phyloP scores from a whole-genome alignment of 2,888 invertebrate genomes.

The Ennomos fuscantarius region DNA sequence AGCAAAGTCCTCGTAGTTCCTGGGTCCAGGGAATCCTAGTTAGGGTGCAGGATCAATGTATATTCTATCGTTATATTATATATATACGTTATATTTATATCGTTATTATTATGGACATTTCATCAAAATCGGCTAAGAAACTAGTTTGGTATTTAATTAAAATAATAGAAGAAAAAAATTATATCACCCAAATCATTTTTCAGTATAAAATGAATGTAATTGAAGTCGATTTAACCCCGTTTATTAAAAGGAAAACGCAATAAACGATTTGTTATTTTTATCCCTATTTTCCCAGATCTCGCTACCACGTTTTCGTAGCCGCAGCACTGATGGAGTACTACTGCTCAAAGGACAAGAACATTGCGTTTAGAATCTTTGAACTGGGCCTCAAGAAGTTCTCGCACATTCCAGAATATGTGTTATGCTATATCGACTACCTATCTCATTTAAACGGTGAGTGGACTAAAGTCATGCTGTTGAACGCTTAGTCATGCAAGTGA shows the following conservation, averaged over 20 bases:
- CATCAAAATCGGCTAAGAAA: too few relatives aligned
- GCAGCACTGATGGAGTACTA: slow-evolving; percentile 99
- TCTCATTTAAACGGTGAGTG: slow-evolving; percentile 96
- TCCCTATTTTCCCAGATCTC: slow-evolving; percentile 78
- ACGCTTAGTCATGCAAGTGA: not conserved
- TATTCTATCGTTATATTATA: too few relatives aligned
- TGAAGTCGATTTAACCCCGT: not conserved
- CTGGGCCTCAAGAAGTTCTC: slow-evolving; percentile 98
- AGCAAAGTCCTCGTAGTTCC: too few relatives aligned
- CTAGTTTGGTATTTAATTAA: too few relatives aligned
- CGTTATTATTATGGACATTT: too few relatives aligned
- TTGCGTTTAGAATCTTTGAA: slow-evolving; percentile 98
- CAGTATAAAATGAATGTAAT: not conserved
- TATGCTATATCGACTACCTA: slow-evolving; percentile 98
- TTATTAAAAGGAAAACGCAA: too few relatives aligned
- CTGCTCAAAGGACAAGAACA: slow-evolving; percentile 98
- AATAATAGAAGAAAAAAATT: too few relatives aligned
- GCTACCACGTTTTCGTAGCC: slow-evolving; percentile 97
- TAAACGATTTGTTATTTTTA: too few relatives aligned
- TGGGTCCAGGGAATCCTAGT: too few relatives aligned
- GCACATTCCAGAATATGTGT: slow-evolving; percentile 96
- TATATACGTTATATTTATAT: too few relatives aligned
- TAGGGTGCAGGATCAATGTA: too few relatives aligned
- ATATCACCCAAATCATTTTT: too few relatives aligned
- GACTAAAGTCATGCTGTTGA: not conserved